Conservation (phyloP, 2,113 vertebrate genomes). For the Miniopterus natalensis region DNA sequence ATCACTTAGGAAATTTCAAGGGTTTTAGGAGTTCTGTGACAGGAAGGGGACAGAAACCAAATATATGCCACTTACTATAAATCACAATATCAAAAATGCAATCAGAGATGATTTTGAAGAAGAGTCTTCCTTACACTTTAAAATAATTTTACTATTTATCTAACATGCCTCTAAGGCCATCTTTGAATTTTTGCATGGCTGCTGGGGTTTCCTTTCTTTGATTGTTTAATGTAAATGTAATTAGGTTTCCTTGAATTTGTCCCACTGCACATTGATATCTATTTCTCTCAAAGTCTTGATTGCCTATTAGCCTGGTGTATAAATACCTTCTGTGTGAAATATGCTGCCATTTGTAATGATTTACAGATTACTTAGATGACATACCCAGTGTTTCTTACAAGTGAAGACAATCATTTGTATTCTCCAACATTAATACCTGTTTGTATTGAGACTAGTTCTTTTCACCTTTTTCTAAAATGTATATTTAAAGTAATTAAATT, state of each 20-base stretch:
- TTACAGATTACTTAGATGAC: conserved; percentile 46
- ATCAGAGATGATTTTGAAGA: neutral
- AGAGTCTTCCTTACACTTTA: neutral
- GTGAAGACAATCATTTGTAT: conserved; percentile 78
- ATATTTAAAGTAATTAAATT: conserved; percentile 89
- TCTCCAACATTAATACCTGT: conserved; percentile 78
- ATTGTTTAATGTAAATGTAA: conserved; percentile 75
- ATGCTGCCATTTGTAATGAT: conserved; percentile 47
- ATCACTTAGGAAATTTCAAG: neutral
- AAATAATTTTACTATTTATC: neutral
- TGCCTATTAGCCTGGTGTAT: conserved; percentile 60
- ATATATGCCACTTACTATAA: neutral
- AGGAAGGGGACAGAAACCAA: neutral
- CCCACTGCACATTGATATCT: conserved; percentile 34
- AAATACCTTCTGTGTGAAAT: conserved; percentile 60
- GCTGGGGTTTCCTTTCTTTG: conserved; percentile 59
- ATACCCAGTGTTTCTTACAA: conserved; percentile 59
- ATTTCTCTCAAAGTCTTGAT: conserved; percentile 64
- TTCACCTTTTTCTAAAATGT: conserved; percentile 78
- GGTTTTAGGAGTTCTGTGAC: neutral
- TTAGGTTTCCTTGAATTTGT: conserved; percentile 65
- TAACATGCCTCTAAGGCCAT: neutral
- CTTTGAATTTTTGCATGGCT: neutral
- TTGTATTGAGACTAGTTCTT: conserved; percentile 84
- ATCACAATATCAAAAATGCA: neutral